Base-by-base conservation (phyloP, 2,113 vertebrate species). In the Pomatorhinus ruficollis region DNA sequence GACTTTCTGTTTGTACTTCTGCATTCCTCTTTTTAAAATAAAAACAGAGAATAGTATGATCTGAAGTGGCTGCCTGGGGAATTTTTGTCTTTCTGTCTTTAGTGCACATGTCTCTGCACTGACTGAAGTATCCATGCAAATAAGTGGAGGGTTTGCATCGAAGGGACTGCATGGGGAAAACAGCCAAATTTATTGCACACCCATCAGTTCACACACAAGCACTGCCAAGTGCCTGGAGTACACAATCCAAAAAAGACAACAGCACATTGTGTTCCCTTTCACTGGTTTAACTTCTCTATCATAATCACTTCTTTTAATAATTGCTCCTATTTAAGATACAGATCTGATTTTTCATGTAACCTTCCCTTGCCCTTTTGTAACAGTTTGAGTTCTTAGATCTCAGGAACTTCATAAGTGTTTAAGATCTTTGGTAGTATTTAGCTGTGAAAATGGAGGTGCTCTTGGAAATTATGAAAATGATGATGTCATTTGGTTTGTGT, bases 221-320 rank as follows among this genome's bases (percentile, higher is more conserved):
- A 54, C 78, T 96, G 93, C 84, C 95, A 97, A 97, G 83, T 60
- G 71, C 42, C 79, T 94, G 68, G 65, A 88, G 68, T 92, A 93
- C 59, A 52, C 30, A 80, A 17, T 40, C 82, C 42, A 77, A 88
- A 83, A 91, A n/a, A 92, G 33, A 88, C 75, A 96, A 91, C 85
- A 83, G 90, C 75, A 95, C 92, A 83, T 39, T 87, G 37, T 85
- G 83, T 95, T 94, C 94, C 69, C 63, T 59, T 90, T 40, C 68
- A 75, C 60, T 47, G 21, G 35, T 75, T 88, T 77, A 93, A 93
- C 68, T 74, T 88, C n/a, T 0, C 27, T 53, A 16, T 74, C 76
- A 78, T 52, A 90, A 57, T 53, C 19, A 25, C 56, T 93, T 24
- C 23, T 94, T 63, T 54, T 77, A 93, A 87, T 80, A 77, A 83